Conservation (phyloP, 2,888 invertebrate genomes). For the Eubasilissa splendida region DNA sequence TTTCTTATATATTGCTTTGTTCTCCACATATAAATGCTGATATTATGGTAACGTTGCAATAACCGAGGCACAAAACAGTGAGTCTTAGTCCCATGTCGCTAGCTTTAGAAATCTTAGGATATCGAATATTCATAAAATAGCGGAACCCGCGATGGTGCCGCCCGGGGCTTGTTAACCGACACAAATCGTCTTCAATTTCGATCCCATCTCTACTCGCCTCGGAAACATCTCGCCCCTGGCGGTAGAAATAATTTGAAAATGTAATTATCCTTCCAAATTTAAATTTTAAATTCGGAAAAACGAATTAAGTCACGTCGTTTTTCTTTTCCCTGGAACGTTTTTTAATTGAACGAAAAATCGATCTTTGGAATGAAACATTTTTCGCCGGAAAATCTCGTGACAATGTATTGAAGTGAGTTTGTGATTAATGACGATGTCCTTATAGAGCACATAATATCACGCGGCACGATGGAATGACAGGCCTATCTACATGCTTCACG, state of each 20-base stretch:
- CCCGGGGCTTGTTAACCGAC: constrained; percentile 38
- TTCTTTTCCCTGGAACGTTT: neutral
- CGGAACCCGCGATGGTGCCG: constrained; percentile 44
- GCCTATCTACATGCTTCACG: constrained; percentile 5
- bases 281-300: constrained; percentile 2
- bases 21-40: too few species aligned
- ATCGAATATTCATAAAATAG: constrained; percentile 54
- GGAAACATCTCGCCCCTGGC: neutral
- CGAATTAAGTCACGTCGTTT: neutral
- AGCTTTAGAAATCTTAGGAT: constrained; percentile 44
- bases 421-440: neutral
- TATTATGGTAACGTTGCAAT: too few species aligned
- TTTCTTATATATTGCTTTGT: too few species aligned
- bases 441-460: constrained; percentile 1
- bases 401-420: neutral
- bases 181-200: constrained; percentile 44
- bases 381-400: neutral
- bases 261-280: constrained; percentile 30
- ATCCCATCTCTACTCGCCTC: constrained; percentile 3
- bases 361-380: too few species aligned
- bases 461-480: constrained; percentile 20
- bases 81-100: constrained; percentile 46
- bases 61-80: neutral
- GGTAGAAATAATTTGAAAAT: constrained; percentile 16
- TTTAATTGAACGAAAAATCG: too few species aligned